These are phyloP conservation scores for Drosophila eugracilis DNA, from an alignment of 1,140 invertebrate species.

Conservation along the genomic window DNA sequence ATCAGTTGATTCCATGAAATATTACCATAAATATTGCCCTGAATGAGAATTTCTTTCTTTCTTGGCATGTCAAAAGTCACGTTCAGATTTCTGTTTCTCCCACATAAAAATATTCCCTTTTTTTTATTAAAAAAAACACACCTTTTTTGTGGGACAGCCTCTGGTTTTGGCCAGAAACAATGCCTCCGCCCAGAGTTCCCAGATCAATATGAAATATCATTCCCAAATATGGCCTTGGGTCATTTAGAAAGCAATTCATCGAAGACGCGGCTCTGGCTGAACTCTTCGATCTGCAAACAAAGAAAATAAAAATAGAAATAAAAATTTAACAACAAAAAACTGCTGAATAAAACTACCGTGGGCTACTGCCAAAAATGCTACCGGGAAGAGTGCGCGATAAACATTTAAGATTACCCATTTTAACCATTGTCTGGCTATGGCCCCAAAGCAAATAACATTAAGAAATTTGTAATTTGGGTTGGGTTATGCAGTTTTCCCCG, in stretches of 20 bases:
- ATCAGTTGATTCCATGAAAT: conserved; percentile 15
- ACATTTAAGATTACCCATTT: conserved; percentile 71
- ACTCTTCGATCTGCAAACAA: conserved; percentile 40
- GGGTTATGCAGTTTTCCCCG: conserved; percentile 39
- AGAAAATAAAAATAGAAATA: conserved; percentile 45
- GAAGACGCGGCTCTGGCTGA: conserved; percentile 37
- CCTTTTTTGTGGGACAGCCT: conserved; percentile 40
- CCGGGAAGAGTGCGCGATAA: conserved; percentile 77
- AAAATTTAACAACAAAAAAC: conserved; percentile 29
- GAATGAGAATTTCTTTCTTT: conserved; percentile 16
- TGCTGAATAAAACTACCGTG: conserved; percentile 69
- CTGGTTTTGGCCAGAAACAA: conserved; percentile 22
- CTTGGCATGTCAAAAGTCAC: conserved; percentile 37
- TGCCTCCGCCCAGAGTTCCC: conserved; percentile 37
- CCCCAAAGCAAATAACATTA: conserved; percentile 46
- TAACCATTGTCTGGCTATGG: conserved; percentile 74
- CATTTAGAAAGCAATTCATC: conserved; percentile 82
- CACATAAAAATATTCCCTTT: conserved; percentile 26
- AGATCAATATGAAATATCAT: conserved; percentile 78
- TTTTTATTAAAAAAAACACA: conserved; percentile 47
- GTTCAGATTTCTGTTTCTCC: conserved; percentile 9
- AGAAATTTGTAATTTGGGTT: conserved; percentile 57
- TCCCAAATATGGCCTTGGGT: conserved; percentile 67
- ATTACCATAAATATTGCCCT: not conserved
- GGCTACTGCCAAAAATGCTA: conserved; percentile 78